phyloP scores from a whole-genome alignment of 2,888 invertebrate genomes.

The Drosophila imparisetae region DNA sequence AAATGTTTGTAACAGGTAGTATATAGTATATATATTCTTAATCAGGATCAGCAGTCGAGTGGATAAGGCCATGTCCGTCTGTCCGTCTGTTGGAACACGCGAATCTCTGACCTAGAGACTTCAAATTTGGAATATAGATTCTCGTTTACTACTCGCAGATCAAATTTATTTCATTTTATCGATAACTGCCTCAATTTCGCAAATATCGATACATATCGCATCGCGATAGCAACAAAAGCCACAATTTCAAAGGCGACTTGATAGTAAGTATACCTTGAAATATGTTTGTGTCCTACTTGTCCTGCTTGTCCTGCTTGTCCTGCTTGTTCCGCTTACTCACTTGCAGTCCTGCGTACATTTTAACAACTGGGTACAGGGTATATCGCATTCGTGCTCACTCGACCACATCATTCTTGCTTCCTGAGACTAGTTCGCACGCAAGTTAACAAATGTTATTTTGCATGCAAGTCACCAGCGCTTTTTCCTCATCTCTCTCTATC shows the following conservation, averaged over 20 bases:
- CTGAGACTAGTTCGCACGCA: neutral
- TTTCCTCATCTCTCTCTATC: neutral
- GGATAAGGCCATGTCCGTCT: neutral
- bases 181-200: neutral
- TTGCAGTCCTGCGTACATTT: neutral
- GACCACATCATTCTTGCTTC: neutral
- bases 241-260: too few relatives aligned
- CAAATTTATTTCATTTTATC: neutral
- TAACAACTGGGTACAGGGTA: neutral
- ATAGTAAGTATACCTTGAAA: too few relatives aligned
- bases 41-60: neutral
- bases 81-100: neutral
- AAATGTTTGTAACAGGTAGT: neutral
- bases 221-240: neutral
- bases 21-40: neutral
- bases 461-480: neutral
- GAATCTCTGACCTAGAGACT: too few relatives aligned
- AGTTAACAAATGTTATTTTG: slow-evolving; percentile 1
- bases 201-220: neutral
- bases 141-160: neutral
- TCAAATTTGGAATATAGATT: too few relatives aligned
- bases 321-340: too few relatives aligned
- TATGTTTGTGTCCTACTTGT: too few relatives aligned
- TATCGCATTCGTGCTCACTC: neutral
- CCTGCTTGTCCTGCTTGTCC: too few relatives aligned